Base-by-base conservation (phyloP, 1,140 invertebrate species). In the Eufriesea mexicana region DNA sequence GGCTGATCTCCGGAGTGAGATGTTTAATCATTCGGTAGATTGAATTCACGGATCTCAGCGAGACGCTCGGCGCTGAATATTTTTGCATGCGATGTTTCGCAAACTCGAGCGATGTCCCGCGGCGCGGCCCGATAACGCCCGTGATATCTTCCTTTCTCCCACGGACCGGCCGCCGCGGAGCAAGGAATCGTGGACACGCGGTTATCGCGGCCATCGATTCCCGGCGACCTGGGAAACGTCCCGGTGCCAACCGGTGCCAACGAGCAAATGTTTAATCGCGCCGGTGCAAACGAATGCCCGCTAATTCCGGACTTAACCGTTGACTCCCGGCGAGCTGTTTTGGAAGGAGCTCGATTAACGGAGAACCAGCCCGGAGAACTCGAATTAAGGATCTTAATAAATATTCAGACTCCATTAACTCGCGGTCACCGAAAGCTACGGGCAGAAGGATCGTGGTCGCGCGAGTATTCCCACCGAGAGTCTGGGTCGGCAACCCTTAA, bases 11-110 rank as follows among this genome's bases (percentile, higher is more conserved):
- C 66, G 70, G 64, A 88, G 87, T 90, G 89, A 90, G 90, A 91
- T 91, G 90, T 91, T 91, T 91, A 91, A 91, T 91, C 90, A 91
- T 91, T 91, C 89, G 90, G 81, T 91, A 91, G 90, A 91, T 91
- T 91, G 90, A 91, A 91, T 91, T 85, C 89, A 83, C 86, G 89
- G 79, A 73, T 84, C 84, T 86, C 84, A 23, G 67, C 67, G 23
- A 57, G 51, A 45, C 86, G 64, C 86, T 86, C 89, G 85, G 81
- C 90, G 90, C 86, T 90, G 89, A 91, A 91, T 91, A 91, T 91
- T 90, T 91, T 91, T 90, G 87, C 89, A 84, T 86, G 84, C 79
- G 70, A 84, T 83, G 88, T 83, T 89, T 78, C 86, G 83, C 84
- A 83, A 90, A 85, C 84, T 55, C 84, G 81, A 74, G 66, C 85